These are phyloP conservation scores for Carapus acus DNA, from an alignment of 2,797 vertebrate genomes.

Conservation along the genomic window DNA sequence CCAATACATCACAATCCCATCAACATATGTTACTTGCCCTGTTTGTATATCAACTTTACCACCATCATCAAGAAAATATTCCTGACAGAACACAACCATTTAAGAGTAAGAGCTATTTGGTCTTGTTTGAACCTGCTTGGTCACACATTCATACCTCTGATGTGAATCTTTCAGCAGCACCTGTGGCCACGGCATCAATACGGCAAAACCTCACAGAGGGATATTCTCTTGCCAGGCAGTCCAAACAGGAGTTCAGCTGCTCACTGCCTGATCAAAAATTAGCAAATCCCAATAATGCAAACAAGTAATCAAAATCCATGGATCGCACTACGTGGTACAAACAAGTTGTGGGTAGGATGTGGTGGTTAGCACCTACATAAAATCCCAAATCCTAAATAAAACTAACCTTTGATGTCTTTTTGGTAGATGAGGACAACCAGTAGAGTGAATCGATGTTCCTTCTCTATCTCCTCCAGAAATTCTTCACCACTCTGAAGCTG, in stretches of 20 bases:
- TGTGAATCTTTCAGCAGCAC: slow-evolving; percentile 86
- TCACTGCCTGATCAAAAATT: slow-evolving; percentile 69
- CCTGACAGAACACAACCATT: too few species aligned
- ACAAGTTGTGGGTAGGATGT: background rate
- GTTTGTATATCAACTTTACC: too few species aligned
- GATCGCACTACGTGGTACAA: too few species aligned
- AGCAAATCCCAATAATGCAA: too few species aligned
- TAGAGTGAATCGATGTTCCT: slow-evolving; percentile 79
- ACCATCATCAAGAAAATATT: too few species aligned
- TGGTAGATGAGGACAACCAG: slow-evolving; percentile 88
- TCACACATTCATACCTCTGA: too few species aligned
- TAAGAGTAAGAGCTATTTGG: too few species aligned
- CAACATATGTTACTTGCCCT: too few species aligned
- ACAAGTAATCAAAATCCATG: too few species aligned
- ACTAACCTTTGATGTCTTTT: slow-evolving; percentile 70
- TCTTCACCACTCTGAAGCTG: slow-evolving; percentile 82
- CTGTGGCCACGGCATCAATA: slow-evolving; percentile 81
- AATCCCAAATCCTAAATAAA: background rate
- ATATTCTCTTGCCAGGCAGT: slow-evolving; percentile 82
- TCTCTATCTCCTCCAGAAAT: slow-evolving; percentile 83
- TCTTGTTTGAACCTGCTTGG: too few species aligned
- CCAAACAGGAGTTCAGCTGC: slow-evolving; percentile 79
- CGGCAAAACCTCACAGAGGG: slow-evolving; percentile 86
- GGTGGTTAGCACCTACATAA: too few species aligned
- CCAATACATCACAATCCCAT: too few species aligned